Evolutionary conservation across 1,140 invertebrate genomes (phyloP), one percentile per base, ranked within the genome.

Genomic region (Bilobella aurantiaca): DNA sequence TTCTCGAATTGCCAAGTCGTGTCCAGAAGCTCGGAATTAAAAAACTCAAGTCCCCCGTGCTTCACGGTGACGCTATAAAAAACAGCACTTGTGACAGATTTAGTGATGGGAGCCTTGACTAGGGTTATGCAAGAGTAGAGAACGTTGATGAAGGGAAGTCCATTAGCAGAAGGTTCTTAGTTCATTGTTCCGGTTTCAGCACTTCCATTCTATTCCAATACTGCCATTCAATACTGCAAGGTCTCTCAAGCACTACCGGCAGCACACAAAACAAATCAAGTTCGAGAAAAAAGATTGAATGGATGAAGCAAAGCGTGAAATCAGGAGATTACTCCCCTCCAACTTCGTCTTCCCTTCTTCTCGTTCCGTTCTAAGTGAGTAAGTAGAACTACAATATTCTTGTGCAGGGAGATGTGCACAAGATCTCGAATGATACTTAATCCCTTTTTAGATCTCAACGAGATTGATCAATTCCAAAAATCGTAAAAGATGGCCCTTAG

Each of bases 241-340:
- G 57, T 42, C 27, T 56, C 28, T 27, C 63, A 46, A 64, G 25
- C 23, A 28, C 37, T 25, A n/a, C 32, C 25, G 21, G n/a, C 29
- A 62, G 25, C 3, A 16, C 31, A 49, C 12, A 14, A 47, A 58
- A 34, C 18, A 53, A 59, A 46, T 67, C 46, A 58, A 58, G 29
- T 63, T 59, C 21, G 53, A 60, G 31, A 64, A 62, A 67, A 64
- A 62, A 68, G 49, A 65, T 65, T 67, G 56, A 69, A 69, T 64
- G 57, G 65, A 66, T 61, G 5, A 62, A 66, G 16, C 37, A 62
- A 64, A 47, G 68, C 68, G 61, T 66, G 65, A 69, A 69, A 69
- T 69, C 65, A 42, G 31, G 61, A 66, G 65, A 69, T 69, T 69
- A 64, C 30, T 56, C 58, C 59, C 28, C 30, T 23, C 49, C 23